Evolutionary conservation across 2,888 invertebrate species (phyloP), one percentile per base, ranked within the genome.

Genomic region (Drosophila fulvimacula): DNA sequence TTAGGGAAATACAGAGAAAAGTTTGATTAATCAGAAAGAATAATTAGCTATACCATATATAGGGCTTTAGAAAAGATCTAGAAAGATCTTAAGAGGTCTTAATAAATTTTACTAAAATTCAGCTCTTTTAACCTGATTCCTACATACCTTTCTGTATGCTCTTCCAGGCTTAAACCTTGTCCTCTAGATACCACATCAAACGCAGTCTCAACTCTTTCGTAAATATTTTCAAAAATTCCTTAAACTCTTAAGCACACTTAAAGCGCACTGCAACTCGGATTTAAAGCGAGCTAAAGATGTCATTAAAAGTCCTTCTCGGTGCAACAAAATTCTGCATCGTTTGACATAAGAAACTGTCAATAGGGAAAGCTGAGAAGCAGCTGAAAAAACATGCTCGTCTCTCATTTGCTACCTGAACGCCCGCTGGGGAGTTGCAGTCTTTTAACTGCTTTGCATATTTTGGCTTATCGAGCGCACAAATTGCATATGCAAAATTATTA

Each of bases 401-500:
- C 38, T 15, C 17, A 5, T 17, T 34, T 51, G 21, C 17, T 39
- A 48, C 17, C 52, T 42, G 30, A 19, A 1, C 21, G 7, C 19
- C 34, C 32, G 46, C 36, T 34, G 36, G 36, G 36, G 24, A 36
- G 30, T 21, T 52, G 56, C 76, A 57, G 17, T 59, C 48, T 17
- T n/a, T 42, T 58, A 64, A 66, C 82, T 82, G 59, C 68, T 89
- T 89, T 84, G 83, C 86, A 86, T 86, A 83, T 84, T 79, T 68
- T 66, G 59, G 77, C 64, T 69, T 79, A 77, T 79, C 73, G 79
- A 81, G 71, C 65, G 68, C 73, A 70, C 79, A 81, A 87, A 83
- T 87, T 88, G 79, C 85, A 77, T 82, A 79, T 79, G 82, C 62
- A 70, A 79, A 82, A 73, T 73, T 82, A 88, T 82, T 84, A 65